Evolutionary conservation across 2,888 invertebrate genomes (phyloP), one percentile per base, ranked within the genome.

Genomic region (Drosophila formosana): DNA sequence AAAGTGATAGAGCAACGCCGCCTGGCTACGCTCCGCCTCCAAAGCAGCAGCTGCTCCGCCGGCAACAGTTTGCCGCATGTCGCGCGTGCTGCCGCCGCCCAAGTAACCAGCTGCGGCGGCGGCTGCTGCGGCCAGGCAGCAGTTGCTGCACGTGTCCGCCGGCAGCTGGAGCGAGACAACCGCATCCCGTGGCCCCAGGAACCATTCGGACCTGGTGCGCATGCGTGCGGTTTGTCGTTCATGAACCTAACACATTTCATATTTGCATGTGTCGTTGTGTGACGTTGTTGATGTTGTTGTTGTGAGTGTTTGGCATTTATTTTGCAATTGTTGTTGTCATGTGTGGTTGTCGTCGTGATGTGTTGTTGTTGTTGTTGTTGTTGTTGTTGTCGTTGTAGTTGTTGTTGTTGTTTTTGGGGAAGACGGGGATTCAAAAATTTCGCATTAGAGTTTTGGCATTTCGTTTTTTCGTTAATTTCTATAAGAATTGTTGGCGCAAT

Each of bases 131-230:
- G 84, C 87, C 52, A 91, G 60, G 72, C 90, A 91, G 72, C 91
- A 91, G 75, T 89, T 89, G 82, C 91, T 90, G 79, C 92, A 91
- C 47, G 91, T 87, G 46, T 90, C 89, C 72, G 84, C 84, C 79
- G 89, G 86, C 84, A 89, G 79, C 78, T 90, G 79, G 77, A 88
- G 74, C 78, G 90, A 85, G 65, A 90, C 89, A 56, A 88, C 90
- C 46, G 83, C 88, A 47, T 91, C 92, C 63, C 91, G 83, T 51
- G 91, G 91, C 72, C 91, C 91, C 93, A 97, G 95, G 94, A 98
- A 99, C 99, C 99, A 99, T 94, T 99, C 98, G 69, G 98, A 98
- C 86, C 99, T 95, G 80, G 98, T 98, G 92, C 97, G 95, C 97
- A 99, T 98, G 87, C 99, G 95, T 92, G 97, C 97, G 78, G 98